phyloP scores from a whole-genome alignment of 1,140 invertebrate species.

The Pachypeltis micranthus region DNA sequence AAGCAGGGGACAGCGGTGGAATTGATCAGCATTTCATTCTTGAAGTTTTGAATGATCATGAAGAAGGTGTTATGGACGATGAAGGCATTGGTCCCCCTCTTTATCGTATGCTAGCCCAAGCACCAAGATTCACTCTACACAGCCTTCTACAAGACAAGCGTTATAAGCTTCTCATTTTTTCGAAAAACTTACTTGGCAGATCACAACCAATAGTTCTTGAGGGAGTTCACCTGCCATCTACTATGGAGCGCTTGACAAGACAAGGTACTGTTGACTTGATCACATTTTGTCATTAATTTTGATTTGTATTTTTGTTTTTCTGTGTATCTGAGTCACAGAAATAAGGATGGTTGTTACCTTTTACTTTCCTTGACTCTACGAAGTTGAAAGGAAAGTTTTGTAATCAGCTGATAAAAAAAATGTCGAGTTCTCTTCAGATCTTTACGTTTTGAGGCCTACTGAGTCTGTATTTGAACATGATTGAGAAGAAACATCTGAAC shows the following conservation, averaged over 20 bases:
- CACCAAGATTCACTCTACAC: slow-evolving; percentile 50
- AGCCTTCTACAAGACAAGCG: slow-evolving; percentile 50
- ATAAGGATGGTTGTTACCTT: background rate
- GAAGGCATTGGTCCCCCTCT: slow-evolving; percentile 35
- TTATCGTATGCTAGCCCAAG: slow-evolving; percentile 44
- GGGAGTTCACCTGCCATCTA: slow-evolving; percentile 40
- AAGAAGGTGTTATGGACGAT: slow-evolving; percentile 11
- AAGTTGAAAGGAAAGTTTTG: background rate
- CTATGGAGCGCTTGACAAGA: slow-evolving; percentile 33
- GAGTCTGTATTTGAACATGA: too few species aligned
- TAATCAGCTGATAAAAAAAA: background rate
- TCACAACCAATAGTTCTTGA: slow-evolving; percentile 49
- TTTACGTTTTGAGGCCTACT: background rate
- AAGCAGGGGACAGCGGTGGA: slow-evolving; percentile 66
- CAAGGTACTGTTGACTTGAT: slow-evolving; percentile 14
- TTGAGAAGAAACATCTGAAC: too few species aligned
- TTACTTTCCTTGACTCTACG: background rate
- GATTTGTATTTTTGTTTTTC: background rate
- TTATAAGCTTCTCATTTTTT: slow-evolving; percentile 53
- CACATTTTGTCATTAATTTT: background rate
- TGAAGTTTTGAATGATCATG: slow-evolving; percentile 36
- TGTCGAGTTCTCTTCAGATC: background rate
- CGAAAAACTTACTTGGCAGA: slow-evolving; percentile 54
- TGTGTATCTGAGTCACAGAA: background rate
- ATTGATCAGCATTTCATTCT: slow-evolving; percentile 69